These are phyloP conservation scores for Drosophila arizonae DNA, from an alignment of 1,140 invertebrate genomes.

Conservation along the genomic window DNA sequence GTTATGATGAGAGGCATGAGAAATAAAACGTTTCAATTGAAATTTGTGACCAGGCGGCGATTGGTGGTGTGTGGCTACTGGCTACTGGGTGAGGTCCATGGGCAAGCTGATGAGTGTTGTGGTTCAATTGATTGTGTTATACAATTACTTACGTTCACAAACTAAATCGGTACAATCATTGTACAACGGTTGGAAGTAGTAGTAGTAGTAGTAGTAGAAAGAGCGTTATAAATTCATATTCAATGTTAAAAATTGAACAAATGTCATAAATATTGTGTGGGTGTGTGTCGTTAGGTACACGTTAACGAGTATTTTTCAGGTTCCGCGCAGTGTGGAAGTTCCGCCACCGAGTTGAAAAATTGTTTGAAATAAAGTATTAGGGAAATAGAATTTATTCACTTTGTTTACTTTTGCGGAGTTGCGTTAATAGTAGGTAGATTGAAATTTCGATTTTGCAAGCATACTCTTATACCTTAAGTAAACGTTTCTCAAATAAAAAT, in stretches of 20 bases:
- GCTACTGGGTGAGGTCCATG: background rate
- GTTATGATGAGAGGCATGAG: background rate
- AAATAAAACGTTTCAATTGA: conserved; percentile 2
- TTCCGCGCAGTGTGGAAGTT: conserved; percentile 65
- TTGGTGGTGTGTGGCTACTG: conserved; percentile 19
- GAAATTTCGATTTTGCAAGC: conserved; percentile 12
- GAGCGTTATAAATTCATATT: conserved; percentile 28
- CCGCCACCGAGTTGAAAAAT: conserved; percentile 59
- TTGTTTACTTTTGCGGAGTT: conserved; percentile 26
- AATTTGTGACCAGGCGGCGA: background rate
- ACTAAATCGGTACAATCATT: conserved; percentile 58
- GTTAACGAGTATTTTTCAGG: conserved; percentile 32
- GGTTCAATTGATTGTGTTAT: conserved; percentile 35
- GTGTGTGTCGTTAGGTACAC: conserved; percentile 5
- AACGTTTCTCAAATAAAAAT: background rate
- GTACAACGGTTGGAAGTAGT: conserved; percentile 33
- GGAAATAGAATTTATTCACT: conserved; percentile 59
- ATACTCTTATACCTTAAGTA: conserved; percentile 1
- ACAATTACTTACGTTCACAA: conserved; percentile 74
- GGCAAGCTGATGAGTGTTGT: conserved; percentile 24
- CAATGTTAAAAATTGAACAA: conserved; percentile 21
- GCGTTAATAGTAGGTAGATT: conserved; percentile 8
- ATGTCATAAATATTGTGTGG: conserved; percentile 27
- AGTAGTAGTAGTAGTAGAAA: conserved; percentile 39
- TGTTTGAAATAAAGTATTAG: conserved; percentile 69